These are phyloP conservation scores for Bruchidius siliquastri DNA, from an alignment of 2,888 invertebrate species.

Conservation along the genomic window DNA sequence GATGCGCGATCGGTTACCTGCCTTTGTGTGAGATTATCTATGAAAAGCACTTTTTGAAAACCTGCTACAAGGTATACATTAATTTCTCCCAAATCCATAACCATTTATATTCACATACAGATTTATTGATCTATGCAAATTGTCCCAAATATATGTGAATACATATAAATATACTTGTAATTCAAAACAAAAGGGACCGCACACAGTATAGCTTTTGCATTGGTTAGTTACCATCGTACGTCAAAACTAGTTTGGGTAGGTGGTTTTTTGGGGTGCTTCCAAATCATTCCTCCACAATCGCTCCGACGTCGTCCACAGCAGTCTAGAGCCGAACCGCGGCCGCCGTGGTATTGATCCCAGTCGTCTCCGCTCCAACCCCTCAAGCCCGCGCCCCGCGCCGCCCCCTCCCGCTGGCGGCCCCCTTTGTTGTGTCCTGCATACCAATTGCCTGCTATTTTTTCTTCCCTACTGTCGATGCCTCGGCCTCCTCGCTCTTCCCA, in stretches of 20 bases:
- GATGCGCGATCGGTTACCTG: too few relatives aligned
- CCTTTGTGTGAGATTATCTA: too few relatives aligned
- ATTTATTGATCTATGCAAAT: too few relatives aligned
- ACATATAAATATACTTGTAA: too few relatives aligned
- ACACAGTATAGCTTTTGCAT: too few relatives aligned
- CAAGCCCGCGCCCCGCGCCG: background rate
- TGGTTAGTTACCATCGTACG: too few relatives aligned
- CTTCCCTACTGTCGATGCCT: conserved; percentile 39
- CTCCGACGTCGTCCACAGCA: background rate
- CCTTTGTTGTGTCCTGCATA: conserved; percentile 58
- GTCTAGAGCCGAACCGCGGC: background rate
- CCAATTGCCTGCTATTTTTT: conserved; percentile 58
- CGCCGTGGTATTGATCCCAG: background rate
- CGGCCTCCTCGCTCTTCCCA: conserved; percentile 14
- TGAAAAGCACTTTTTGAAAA: too few relatives aligned
- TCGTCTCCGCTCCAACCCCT: background rate
- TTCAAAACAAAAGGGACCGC: too few relatives aligned
- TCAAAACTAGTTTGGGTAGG: background rate
- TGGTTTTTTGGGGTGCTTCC: background rate
- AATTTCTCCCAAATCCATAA: too few relatives aligned
- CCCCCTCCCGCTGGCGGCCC: conserved; percentile 18
- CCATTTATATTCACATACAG: too few relatives aligned
- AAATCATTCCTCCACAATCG: background rate
- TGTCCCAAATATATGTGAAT: too few relatives aligned
- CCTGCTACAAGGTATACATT: too few relatives aligned